phyloP scores from a whole-genome alignment of 2,888 invertebrate species.

The Heteropelma amictum region DNA sequence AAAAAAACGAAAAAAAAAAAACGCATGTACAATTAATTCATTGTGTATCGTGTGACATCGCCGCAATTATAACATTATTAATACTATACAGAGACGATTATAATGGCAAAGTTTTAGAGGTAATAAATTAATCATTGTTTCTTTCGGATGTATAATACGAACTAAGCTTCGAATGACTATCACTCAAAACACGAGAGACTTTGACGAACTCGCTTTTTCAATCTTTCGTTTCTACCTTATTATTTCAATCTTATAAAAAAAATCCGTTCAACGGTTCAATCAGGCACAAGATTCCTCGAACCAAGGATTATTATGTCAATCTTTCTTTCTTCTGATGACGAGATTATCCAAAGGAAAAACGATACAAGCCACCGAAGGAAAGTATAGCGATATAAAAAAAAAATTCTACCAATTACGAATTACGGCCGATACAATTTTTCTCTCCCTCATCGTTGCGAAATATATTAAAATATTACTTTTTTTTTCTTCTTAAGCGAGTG shows the following conservation, averaged over 20 bases:
- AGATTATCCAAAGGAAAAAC: constrained; percentile 26
- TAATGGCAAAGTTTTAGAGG: constrained; percentile 51
- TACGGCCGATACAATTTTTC: not conserved
- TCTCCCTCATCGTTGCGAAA: constrained; percentile 23
- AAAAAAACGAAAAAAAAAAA: constrained; percentile 8
- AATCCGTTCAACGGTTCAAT: constrained; percentile 53
- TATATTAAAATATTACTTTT: constrained; percentile 25
- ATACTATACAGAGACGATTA: constrained; percentile 53
- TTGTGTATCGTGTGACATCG: constrained; percentile 30
- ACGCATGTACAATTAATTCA: not conserved
- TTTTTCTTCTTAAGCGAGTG: constrained; percentile 16
- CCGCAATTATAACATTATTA: constrained; percentile 43
- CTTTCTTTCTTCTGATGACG: not conserved
- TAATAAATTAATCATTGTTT: constrained; percentile 56
- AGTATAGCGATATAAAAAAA: not conserved
- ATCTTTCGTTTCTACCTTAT: not conserved
- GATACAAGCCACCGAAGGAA: constrained; percentile 19
- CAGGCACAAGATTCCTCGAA: constrained; percentile 36
- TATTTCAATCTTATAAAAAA: not conserved
- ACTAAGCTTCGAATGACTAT: constrained; percentile 49
- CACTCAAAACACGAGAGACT: constrained; percentile 40
- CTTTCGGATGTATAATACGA: constrained; percentile 38
- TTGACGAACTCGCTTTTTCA: constrained; percentile 18
- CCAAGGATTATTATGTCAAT: not conserved
- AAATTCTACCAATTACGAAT: not conserved